A percentile compares a stretch with the other conserved stretches of the same genome.
Conservation (phyloP, 1,140 invertebrate genomes). For the Episyrphus balteatus region DNA sequence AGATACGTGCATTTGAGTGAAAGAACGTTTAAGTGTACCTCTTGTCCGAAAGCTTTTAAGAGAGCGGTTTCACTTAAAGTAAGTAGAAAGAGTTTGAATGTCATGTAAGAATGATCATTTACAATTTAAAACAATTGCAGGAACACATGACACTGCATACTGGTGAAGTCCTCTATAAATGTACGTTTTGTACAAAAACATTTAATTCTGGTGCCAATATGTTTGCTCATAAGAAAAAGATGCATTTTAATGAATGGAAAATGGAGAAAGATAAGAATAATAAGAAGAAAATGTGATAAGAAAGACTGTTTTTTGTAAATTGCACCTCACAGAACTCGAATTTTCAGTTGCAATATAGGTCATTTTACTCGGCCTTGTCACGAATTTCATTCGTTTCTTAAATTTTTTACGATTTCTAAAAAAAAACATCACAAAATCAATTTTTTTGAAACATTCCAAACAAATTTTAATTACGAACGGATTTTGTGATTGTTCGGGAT, state of each 20-base stretch:
- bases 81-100: constrained; percentile 4
- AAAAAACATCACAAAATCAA: too few species aligned
- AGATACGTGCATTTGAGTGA: constrained; percentile 25
- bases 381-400: too few species aligned
- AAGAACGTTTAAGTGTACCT: constrained; percentile 22
- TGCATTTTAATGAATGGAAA: constrained; percentile 28
- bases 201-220: constrained; percentile 33
- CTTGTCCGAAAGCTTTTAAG: constrained; percentile 31
- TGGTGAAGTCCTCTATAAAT: constrained; percentile 26
- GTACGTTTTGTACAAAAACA: constrained; percentile 25
- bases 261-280: too few species aligned
- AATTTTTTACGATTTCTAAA: too few species aligned
- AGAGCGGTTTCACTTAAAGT: constrained; percentile 17
- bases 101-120: not conserved
- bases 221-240: constrained; percentile 33
- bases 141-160: constrained; percentile 34
- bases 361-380: too few species aligned
- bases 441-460: too few species aligned
- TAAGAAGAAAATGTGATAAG: too few species aligned
- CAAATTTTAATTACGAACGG: too few species aligned
- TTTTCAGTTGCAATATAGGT: too few species aligned
- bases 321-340: too few species aligned
- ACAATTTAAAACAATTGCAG: constrained; percentile 8
- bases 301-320: too few species aligned
- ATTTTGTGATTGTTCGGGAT: too few species aligned